These are phyloP conservation scores for Ophioninae sp. DNA, from an alignment of 2,888 invertebrate genomes.

Conservation along the genomic window DNA sequence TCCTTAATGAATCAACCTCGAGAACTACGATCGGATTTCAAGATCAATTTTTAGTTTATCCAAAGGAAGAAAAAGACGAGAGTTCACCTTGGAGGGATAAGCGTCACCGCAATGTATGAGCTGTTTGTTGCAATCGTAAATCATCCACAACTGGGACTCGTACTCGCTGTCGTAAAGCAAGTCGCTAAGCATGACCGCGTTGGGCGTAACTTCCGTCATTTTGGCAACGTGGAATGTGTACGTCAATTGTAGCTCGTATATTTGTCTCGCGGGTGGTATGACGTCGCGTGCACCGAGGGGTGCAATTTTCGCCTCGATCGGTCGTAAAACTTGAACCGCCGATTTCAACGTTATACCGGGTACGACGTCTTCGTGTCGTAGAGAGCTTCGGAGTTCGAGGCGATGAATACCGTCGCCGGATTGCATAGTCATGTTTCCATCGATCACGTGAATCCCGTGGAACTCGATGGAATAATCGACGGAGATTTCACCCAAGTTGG, in stretches of 20 bases:
- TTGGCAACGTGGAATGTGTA: slow-evolving; percentile 93
- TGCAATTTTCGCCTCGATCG: slow-evolving; percentile 89
- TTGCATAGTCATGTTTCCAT: slow-evolving; percentile 86
- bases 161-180: slow-evolving; percentile 97
- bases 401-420: slow-evolving; percentile 89
- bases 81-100: slow-evolving; percentile 88
- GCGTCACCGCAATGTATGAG: slow-evolving; percentile 93
- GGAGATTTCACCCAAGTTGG: slow-evolving; percentile 90
- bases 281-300: slow-evolving; percentile 92
- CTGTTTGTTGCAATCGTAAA: slow-evolving; percentile 95
- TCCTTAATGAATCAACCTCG: too few species aligned
- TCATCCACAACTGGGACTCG: slow-evolving; percentile 98
- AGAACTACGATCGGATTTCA: too few species aligned
- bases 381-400: slow-evolving; percentile 86
- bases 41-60: too few species aligned
- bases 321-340: slow-evolving; percentile 88
- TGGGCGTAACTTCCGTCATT: slow-evolving; percentile 90
- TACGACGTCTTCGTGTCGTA: slow-evolving; percentile 90
- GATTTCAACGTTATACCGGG: slow-evolving; percentile 89
- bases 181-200: slow-evolving; percentile 91
- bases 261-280: slow-evolving; percentile 93
- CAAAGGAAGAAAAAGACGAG: too few species aligned
- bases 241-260: slow-evolving; percentile 93
- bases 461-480: slow-evolving; percentile 91
- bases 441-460: slow-evolving; percentile 90